Percentiles rank a stretch among this genome's conserved stretches.
These are phyloP conservation scores for Crossocerus cetratus DNA, from an alignment of 2,888 invertebrate species.

Conservation along the genomic window DNA sequence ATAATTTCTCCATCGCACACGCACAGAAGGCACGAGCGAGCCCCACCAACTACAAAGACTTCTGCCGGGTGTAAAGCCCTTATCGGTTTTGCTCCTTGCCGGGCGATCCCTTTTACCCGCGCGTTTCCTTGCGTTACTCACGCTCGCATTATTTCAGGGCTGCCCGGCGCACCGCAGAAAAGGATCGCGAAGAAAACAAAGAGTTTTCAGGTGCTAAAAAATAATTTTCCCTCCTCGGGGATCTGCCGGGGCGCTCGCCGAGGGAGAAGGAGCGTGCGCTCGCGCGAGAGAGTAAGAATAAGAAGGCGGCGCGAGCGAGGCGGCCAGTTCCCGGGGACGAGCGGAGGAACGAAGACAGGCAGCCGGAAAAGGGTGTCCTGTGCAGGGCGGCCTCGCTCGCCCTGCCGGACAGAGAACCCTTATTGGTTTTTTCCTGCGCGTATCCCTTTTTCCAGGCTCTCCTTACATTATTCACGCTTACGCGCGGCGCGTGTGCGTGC, in stretches of 20 bases:
- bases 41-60: not conserved
- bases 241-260: not conserved
- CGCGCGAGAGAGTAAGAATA: too few species aligned
- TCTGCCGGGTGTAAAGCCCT: slow-evolving; percentile 18
- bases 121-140: slow-evolving; percentile 46
- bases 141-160: slow-evolving; percentile 38
- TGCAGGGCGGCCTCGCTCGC: slow-evolving; percentile 20
- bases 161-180: slow-evolving; percentile 14
- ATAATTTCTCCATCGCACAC: not conserved
- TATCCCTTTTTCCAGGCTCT: slow-evolving; percentile 49
- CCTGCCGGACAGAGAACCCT: slow-evolving; percentile 56
- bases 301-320: not conserved
- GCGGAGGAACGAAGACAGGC: slow-evolving; percentile 7
- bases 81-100: slow-evolving; percentile 30
- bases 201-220: slow-evolving; percentile 50
- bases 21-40: too few species aligned
- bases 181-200: slow-evolving; percentile 32
- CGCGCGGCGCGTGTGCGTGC: slow-evolving; percentile 31
- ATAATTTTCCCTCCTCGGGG: slow-evolving; percentile 24
- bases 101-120: slow-evolving; percentile 35
- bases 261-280: not conserved
- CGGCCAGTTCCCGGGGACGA: not conserved
- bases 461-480: slow-evolving; percentile 61
- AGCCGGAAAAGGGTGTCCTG: slow-evolving; percentile 26
- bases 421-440: slow-evolving; percentile 56